Base-by-base conservation (phyloP, 2,113 vertebrate species). In the Etheostoma cragini region DNA sequence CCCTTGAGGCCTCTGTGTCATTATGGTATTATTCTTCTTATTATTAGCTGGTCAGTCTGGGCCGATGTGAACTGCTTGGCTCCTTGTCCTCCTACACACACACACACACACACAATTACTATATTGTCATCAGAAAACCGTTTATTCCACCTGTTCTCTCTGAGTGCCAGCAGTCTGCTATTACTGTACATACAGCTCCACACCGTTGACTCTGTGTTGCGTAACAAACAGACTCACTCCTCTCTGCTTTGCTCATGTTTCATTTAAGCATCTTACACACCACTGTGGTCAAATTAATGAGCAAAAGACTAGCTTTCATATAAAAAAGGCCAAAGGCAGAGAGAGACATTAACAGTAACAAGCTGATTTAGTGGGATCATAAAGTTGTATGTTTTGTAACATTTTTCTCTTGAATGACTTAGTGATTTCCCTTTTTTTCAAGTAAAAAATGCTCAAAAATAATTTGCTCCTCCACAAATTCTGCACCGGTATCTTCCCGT, bases 121-220 rank as follows among this genome's bases (percentile, higher is more conserved):
- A 67, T 30, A 60, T 46, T 63, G 38, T 56, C 74, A 49, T 82
- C 56, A 69, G 47, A 66, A 52, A 73, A 78, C 15, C 6, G 72
- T 49, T 69, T 56, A 58, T 83, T 69, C 64, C 82, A 85, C 90
- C 83, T 83, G 81, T 46, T 76, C 66, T 60, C 47, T 62, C 47
- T 56, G 47, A 75, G 68, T 33, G 87, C 77, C 81, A 84, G 45
- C 76, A 77, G 71, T 73, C 76, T 83, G 87, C 77, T 87, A n/a
- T 85, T 71, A 64, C 82, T 84, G 80, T 80, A 88, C 84, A 87
- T 73, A 76, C 75, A 30, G 84, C 64, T 78, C 70, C 42, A 30
- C 77, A 53, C 76, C 73, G 64, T 73, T 83, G 87, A 86, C 82
- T 91, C 80, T 54, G 72, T 85, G 82, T 88, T 91, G 87, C 81